Base-by-base conservation (phyloP, 2,888 invertebrate genomes). In the Saturnia pavonia region DNA sequence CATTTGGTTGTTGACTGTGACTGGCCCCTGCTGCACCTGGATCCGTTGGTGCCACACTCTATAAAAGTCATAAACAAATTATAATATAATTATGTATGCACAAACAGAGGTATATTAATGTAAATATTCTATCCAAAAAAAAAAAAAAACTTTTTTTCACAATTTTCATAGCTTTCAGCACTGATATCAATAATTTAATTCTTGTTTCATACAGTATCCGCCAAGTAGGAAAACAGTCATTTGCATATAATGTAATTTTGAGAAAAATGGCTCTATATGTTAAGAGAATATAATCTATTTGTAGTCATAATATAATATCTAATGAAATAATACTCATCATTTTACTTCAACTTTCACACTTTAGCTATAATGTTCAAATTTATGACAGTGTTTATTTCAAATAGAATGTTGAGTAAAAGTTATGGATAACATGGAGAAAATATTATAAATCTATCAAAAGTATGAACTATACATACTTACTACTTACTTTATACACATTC, bases 11-110 rank as follows among this genome's bases (percentile, higher is more conserved):
- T 84, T 43, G 86, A 70, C 80, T 80, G 74, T 81, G 76, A 19
- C 77, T 73, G 25, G 76, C 73, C 1, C 78, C 80, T 16, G 88
- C 78, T 7, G 82, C 82, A 71, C 85, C 81, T 11, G 85, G 82
- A 51, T 85, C 85, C 65, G 84, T 80, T 72, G 82, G 87, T 67
- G 88, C 87, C 71, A 93, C 93, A 84, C 90, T 91, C 94, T 94
- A 75, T 78, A 68, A 68, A 57, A 70, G n/a, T 25, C 54, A 66
- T 40, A 66, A 67, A n/a, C 69, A 68, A 63, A 71, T 22, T 66
- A 25, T 43, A 22, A 25, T 40, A 16, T 42, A 19, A 22, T 40
- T 43, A 42, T 68, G 42, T 12, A 43, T 42, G 19, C 42, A 57
- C 14, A 57, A 9, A 60, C 25, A 19, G 19, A 19, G 16, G 45